Evolutionary conservation across 2,888 invertebrate species (phyloP).

Genomic region (Drosophila affinis): DNA sequence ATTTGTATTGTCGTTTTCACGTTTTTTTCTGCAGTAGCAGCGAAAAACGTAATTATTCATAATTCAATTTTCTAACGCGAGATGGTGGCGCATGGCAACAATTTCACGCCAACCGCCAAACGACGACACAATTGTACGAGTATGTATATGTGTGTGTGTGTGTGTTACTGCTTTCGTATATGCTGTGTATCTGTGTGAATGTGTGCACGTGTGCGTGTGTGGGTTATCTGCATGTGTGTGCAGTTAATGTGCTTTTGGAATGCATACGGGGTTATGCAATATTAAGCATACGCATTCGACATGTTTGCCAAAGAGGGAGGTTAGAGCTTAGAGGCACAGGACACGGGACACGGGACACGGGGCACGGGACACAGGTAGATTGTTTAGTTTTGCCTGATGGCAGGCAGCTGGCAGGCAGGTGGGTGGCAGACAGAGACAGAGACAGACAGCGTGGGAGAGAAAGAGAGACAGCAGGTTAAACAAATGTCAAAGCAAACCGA

Average conservation of each 20-base stretch:
- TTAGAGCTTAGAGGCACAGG: conserved; percentile 6
- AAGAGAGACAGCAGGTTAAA: conserved; percentile 56
- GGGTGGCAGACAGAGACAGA: conserved; percentile 6
- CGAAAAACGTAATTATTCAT: conserved; percentile 72
- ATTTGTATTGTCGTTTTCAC: not conserved
- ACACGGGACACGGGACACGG: conserved; percentile 12
- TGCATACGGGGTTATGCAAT: conserved; percentile 73
- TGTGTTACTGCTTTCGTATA: not conserved
- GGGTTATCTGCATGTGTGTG: conserved; percentile 27
- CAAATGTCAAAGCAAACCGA: conserved; percentile 63
- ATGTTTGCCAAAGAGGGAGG: conserved; percentile 52
- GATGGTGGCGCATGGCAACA: conserved; percentile 59
- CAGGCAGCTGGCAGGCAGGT: not conserved
- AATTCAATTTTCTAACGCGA: conserved; percentile 74
- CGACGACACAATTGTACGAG: conserved; percentile 46
- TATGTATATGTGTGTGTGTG: conserved; percentile 10
- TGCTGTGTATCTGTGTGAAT: conserved; percentile 14
- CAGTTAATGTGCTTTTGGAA: conserved; percentile 75
- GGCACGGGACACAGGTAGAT: conserved; percentile 12
- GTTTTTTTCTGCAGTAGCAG: not conserved
- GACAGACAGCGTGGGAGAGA: conserved; percentile 15
- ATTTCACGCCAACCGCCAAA: conserved; percentile 59
- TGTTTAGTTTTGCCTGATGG: conserved; percentile 19
- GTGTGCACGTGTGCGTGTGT: conserved; percentile 1
- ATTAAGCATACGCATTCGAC: conserved; percentile 68